Conservation (phyloP, 2,888 invertebrate genomes). For the Volucella bombylans region DNA sequence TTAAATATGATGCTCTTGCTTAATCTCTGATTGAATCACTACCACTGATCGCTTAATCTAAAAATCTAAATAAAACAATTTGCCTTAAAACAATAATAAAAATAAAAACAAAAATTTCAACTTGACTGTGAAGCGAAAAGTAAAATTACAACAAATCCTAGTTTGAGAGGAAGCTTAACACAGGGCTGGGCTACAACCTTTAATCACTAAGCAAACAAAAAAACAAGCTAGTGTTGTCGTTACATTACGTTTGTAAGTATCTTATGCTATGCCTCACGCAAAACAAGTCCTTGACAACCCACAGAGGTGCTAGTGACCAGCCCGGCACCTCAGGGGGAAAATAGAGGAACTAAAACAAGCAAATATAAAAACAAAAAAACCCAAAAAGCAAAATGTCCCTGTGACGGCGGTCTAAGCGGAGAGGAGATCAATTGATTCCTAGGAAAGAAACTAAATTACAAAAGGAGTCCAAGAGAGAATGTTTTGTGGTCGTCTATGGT, state of each 20-base stretch:
- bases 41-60: constrained; percentile 53
- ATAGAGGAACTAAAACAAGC: constrained; percentile 4
- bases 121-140: constrained; percentile 33
- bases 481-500: background rate
- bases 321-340: constrained; percentile 1
- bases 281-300: constrained; percentile 2
- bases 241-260: constrained; percentile 32
- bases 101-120: constrained; percentile 46
- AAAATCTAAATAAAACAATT: constrained; percentile 43
- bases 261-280: constrained; percentile 39
- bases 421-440: constrained; percentile 58
- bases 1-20: constrained; percentile 60
- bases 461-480: constrained; percentile 23
- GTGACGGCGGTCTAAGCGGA: constrained; percentile 7
- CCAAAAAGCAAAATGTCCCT: constrained; percentile 23
- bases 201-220: constrained; percentile 37
- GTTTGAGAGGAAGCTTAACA: background rate
- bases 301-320: constrained; percentile 15
- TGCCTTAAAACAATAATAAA: constrained; percentile 29
- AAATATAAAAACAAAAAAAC: constrained; percentile 3
- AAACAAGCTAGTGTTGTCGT: constrained; percentile 46
- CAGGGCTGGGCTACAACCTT: constrained; percentile 37
- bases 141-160: constrained; percentile 47
- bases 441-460: constrained; percentile 53
- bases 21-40: constrained; percentile 70